These are phyloP conservation scores for Drosophila atripex DNA, from an alignment of 2,888 invertebrate species.

Conservation along the genomic window DNA sequence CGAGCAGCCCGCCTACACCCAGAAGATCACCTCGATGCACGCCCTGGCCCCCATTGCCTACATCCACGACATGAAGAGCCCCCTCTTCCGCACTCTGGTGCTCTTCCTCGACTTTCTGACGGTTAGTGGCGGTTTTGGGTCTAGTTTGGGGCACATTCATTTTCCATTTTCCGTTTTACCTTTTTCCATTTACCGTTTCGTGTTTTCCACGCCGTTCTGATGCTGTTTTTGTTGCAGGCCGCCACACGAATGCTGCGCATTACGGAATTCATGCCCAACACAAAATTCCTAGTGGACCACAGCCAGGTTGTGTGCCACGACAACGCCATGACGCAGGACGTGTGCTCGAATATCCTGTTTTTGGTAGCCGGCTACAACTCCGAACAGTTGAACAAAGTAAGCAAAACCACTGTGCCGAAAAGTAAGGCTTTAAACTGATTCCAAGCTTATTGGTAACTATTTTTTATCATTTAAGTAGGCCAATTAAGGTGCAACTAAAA, in stretches of 20 bases:
- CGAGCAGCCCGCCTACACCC: slow-evolving; percentile 85
- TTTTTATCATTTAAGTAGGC: background rate
- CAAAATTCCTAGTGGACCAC: slow-evolving; percentile 82
- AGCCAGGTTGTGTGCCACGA: slow-evolving; percentile 84
- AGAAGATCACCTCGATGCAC: slow-evolving; percentile 85
- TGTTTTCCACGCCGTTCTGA: slow-evolving; percentile 3
- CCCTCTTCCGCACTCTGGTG: slow-evolving; percentile 82
- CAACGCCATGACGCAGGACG: slow-evolving; percentile 84
- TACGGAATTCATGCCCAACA: slow-evolving; percentile 83
- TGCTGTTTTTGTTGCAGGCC: slow-evolving; percentile 61
- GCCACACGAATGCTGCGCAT: slow-evolving; percentile 83
- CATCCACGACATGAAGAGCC: slow-evolving; percentile 84
- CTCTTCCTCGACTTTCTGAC: slow-evolving; percentile 82
- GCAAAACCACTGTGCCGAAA: background rate
- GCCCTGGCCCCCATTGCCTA: slow-evolving; percentile 87
- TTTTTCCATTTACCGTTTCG: slow-evolving; percentile 5
- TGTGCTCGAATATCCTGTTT: slow-evolving; percentile 87
- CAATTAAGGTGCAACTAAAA: background rate
- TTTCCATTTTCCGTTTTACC: slow-evolving; percentile 3
- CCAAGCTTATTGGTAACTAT: background rate
- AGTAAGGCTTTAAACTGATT: background rate
- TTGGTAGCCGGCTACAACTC: slow-evolving; percentile 86
- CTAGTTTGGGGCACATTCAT: slow-evolving; percentile 1
- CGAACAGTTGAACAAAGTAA: slow-evolving; percentile 86
- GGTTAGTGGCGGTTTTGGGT: slow-evolving; percentile 58